phyloP scores from a whole-genome alignment of 1,140 invertebrate genomes.

The Melitaea cinxia region DNA sequence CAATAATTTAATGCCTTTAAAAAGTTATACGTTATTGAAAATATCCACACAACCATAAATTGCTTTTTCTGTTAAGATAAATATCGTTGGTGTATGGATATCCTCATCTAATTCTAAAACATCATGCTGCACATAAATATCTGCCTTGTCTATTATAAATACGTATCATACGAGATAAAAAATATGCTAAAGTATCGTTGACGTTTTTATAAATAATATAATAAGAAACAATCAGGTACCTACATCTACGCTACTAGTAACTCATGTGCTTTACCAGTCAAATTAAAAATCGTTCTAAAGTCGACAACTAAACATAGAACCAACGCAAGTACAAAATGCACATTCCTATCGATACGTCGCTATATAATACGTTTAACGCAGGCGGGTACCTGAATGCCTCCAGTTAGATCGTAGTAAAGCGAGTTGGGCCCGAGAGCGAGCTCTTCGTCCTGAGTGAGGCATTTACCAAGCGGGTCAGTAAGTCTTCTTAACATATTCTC shows the following conservation, averaged over 20 bases:
- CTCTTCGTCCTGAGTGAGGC: conserved; percentile 79
- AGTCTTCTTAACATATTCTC: conserved; percentile 74
- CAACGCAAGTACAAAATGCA: conserved; percentile 42
- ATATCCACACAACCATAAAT: background rate
- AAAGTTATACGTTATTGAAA: conserved; percentile 1
- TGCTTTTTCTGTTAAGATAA: background rate
- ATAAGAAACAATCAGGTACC: conserved; percentile 74
- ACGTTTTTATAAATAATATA: conserved; percentile 15
- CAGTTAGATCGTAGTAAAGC: conserved; percentile 79
- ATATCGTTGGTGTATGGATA: conserved; percentile 1
- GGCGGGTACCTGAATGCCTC: conserved; percentile 79
- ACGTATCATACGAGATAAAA: conserved; percentile 27
- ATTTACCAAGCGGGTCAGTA: conserved; percentile 79
- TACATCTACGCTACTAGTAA: conserved; percentile 47
- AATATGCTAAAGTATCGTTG: conserved; percentile 22
- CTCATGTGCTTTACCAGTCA: background rate
- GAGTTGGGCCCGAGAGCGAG: conserved; percentile 76
- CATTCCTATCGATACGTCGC: conserved; percentile 27
- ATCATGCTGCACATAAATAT: conserved; percentile 24
- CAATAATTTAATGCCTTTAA: too few relatives aligned
- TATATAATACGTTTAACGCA: conserved; percentile 41
- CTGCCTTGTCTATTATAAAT: conserved; percentile 13
- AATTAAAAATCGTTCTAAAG: conserved; percentile 18
- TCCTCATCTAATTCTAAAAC: conserved; percentile 4
- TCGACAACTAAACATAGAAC: conserved; percentile 42